Evolutionary conservation across 2,888 invertebrate species (phyloP).

Genomic region (Quadroppia sp.): DNA sequence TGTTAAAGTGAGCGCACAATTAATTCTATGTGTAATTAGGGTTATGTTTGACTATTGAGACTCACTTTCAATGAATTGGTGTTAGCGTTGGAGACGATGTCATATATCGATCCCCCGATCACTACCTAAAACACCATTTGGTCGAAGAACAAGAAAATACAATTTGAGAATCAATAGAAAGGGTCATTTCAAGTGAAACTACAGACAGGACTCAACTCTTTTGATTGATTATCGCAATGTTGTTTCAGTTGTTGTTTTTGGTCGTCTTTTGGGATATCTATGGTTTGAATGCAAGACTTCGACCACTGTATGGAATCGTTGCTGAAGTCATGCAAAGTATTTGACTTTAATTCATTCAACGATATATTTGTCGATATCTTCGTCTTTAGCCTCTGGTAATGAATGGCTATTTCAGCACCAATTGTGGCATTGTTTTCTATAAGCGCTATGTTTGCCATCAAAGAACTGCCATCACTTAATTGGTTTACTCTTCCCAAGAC

Average conservation of each 20-base stretch:
- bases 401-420: conserved; percentile 72
- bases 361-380: background rate
- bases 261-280: background rate
- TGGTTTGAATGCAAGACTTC: background rate
- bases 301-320: background rate
- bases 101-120: conserved; percentile 42
- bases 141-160: background rate
- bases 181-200: background rate
- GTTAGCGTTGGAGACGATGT: conserved; percentile 37
- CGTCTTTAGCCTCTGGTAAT: conserved; percentile 49
- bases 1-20: no score
- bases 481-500: conserved; percentile 70
- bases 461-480: conserved; percentile 75
- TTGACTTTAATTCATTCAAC: conserved; percentile 11
- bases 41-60: background rate
- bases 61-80: conserved; percentile 29
- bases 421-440: conserved; percentile 87
- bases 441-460: conserved; percentile 81
- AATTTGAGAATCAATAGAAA: conserved; percentile 3
- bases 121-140: conserved; percentile 27
- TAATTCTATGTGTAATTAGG: no score
- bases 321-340: conserved; percentile 4
- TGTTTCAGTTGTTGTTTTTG: no score
- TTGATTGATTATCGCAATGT: conserved; percentile 6
- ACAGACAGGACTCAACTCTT: conserved; percentile 30